Conservation (phyloP, 2,797 vertebrate species). For the Semaprochilodus insignis region DNA sequence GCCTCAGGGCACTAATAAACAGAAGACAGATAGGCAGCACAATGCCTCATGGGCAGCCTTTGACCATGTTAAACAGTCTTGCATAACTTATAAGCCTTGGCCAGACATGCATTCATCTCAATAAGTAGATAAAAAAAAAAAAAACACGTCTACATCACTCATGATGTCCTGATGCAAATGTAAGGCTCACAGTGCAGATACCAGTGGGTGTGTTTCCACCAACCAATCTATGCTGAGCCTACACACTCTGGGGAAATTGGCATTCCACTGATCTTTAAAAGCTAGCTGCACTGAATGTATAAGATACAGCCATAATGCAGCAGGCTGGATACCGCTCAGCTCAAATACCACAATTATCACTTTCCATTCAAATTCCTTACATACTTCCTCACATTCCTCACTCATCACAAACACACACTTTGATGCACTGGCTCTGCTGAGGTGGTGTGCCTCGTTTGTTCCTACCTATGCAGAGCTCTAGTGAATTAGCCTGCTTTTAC, state of each 20-base stretch:
- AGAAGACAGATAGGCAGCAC: slow-evolving; percentile 13
- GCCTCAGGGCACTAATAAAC: slow-evolving; percentile 25
- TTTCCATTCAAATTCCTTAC: background rate
- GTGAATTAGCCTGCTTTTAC: background rate
- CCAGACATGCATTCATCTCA: background rate
- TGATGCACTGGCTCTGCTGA: background rate
- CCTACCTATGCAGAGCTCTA: background rate
- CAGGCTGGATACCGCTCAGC: background rate
- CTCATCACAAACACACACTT: too few species aligned
- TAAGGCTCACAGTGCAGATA: background rate
- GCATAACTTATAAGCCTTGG: slow-evolving; percentile 28
- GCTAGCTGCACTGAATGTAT: background rate
- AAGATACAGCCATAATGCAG: background rate
- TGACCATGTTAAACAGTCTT: slow-evolving; percentile 31
- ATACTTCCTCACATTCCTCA: background rate
- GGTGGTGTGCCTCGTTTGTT: background rate
- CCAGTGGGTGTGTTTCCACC: background rate
- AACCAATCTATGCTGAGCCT: slow-evolving; percentile 1
- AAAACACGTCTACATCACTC: slow-evolving; percentile 5
- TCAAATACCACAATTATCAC: background rate
- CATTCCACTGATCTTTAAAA: slow-evolving; percentile 8
- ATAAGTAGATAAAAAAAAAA: background rate
- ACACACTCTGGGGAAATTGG: slow-evolving; percentile 3
- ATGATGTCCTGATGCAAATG: background rate
- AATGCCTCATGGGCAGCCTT: slow-evolving; percentile 28